A percentile compares a stretch with the other conserved stretches of the same genome.
Conservation (phyloP, 2,113 vertebrate genomes). For the Leptocoma aspasia region DNA sequence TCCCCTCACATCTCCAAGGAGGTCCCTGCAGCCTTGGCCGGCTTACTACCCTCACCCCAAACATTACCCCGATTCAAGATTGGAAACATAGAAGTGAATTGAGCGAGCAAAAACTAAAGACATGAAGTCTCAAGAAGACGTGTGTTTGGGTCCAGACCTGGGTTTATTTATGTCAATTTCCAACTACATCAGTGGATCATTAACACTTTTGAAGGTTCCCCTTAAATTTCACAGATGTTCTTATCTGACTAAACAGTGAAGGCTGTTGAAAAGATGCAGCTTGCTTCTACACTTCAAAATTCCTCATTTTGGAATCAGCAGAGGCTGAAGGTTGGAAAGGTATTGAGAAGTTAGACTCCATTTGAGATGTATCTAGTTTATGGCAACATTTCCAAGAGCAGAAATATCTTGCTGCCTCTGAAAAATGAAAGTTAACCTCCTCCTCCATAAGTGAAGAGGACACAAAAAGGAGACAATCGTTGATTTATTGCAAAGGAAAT, state of each 20-base stretch:
- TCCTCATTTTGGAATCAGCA: neutral
- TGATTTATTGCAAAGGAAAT: constrained; percentile 25
- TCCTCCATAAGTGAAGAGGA: neutral
- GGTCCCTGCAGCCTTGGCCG: too few species aligned
- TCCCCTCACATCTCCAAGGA: too few species aligned
- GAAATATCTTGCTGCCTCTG: neutral
- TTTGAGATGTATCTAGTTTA: neutral
- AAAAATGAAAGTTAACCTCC: neutral
- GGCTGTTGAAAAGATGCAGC: neutral
- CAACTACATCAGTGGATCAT: neutral
- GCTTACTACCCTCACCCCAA: too few species aligned
- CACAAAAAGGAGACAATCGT: neutral
- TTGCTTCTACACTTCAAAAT: neutral
- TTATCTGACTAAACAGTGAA: neutral
- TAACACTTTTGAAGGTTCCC: neutral
- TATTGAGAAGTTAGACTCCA: neutral
- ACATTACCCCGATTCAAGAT: too few species aligned
- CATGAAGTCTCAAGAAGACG: neutral
- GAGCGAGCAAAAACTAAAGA: neutral
- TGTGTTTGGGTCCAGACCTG: neutral
- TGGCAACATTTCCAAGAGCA: neutral
- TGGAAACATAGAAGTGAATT: too few species aligned
- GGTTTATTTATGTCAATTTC: neutral
- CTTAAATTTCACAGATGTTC: neutral
- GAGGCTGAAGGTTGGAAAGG: neutral